A percentile compares a stretch with the other conserved stretches of the same genome.
phyloP scores from a whole-genome alignment of 2,797 vertebrate species.

The Sandelia bainsii region DNA sequence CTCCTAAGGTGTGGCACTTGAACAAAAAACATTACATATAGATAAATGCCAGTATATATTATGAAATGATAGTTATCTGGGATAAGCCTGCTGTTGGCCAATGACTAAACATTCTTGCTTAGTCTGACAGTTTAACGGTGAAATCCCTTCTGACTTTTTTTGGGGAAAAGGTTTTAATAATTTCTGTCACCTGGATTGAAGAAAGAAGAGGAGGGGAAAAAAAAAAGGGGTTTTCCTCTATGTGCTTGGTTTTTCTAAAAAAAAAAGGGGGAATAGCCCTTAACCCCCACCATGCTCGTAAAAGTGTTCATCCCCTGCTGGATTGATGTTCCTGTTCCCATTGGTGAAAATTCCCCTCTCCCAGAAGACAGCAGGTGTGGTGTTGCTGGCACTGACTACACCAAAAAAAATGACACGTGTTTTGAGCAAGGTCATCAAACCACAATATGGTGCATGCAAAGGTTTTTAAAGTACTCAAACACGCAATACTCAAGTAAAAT shows the following conservation, averaged over 20 bases:
- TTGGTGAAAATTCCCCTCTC: slow-evolving; percentile 9
- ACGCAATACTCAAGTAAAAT: too few relatives aligned
- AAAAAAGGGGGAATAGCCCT: slow-evolving; percentile 51
- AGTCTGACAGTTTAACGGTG: slow-evolving; percentile 42
- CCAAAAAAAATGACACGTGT: slow-evolving; percentile 30
- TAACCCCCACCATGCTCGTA: slow-evolving; percentile 54
- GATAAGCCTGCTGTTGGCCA: slow-evolving; percentile 74
- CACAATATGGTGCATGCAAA: neutral
- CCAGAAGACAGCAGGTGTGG: slow-evolving; percentile 5
- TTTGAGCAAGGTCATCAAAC: slow-evolving; percentile 17
- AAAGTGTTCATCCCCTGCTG: slow-evolving; percentile 49
- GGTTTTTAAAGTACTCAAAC: too few relatives aligned
- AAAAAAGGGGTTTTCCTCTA: slow-evolving; percentile 47
- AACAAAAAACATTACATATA: too few relatives aligned
- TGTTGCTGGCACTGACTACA: neutral
- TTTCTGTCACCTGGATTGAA: slow-evolving; percentile 46
- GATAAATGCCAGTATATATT: slow-evolving; percentile 72
- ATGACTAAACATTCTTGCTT: slow-evolving; percentile 71
- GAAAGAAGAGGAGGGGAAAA: slow-evolving; percentile 12
- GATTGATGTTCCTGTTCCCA: slow-evolving; percentile 49
- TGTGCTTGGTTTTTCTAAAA: slow-evolving; percentile 40
- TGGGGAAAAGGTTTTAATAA: slow-evolving; percentile 45
- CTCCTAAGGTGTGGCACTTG: too few relatives aligned
- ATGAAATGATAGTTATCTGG: slow-evolving; percentile 77
- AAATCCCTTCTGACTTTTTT: slow-evolving; percentile 60